phyloP scores from a whole-genome alignment of 2,888 invertebrate species.

The Protodeltote pygarga region DNA sequence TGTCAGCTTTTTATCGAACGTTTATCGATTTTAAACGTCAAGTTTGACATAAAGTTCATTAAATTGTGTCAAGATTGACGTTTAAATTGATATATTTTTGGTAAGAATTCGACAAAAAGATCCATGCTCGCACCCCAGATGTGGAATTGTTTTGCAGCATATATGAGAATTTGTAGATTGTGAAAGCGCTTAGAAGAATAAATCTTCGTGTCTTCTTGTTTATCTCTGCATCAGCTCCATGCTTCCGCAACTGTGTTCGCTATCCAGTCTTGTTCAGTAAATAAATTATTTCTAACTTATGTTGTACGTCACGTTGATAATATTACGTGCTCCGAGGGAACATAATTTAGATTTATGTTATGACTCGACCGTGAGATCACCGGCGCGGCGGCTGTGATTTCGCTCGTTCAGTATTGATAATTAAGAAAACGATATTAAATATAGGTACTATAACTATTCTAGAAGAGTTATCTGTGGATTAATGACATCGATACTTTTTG shows the following conservation, averaged over 20 bases:
- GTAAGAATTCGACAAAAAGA: too few relatives aligned
- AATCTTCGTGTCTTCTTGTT: slow-evolving; percentile 17
- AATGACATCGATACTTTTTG: too few relatives aligned
- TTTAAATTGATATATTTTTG: too few relatives aligned
- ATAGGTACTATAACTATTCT: too few relatives aligned
- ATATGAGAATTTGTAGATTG: neutral
- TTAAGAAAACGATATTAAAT: slow-evolving; percentile 16
- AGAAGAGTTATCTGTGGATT: too few relatives aligned
- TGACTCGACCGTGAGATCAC: slow-evolving; percentile 40
- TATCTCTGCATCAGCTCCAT: slow-evolving; percentile 19
- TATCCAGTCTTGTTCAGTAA: slow-evolving; percentile 13
- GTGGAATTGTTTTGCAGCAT: too few relatives aligned
- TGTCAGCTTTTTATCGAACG: too few relatives aligned
- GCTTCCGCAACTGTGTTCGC: slow-evolving; percentile 11
- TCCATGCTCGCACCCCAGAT: too few relatives aligned
- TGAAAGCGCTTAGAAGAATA: neutral
- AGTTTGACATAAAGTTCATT: too few relatives aligned
- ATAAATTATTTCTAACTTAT: slow-evolving; percentile 39
- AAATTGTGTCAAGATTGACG: too few relatives aligned
- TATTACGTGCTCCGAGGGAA: slow-evolving; percentile 39
- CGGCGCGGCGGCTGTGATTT: slow-evolving; percentile 23
- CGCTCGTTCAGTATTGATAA: slow-evolving; percentile 26
- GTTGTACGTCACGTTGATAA: slow-evolving; percentile 21
- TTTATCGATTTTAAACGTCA: too few relatives aligned
- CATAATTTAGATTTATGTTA: slow-evolving; percentile 46